Evolutionary conservation across 1,140 invertebrate species (phyloP), one percentile per base, ranked within the genome.

Genomic region (Drosophila tani): DNA sequence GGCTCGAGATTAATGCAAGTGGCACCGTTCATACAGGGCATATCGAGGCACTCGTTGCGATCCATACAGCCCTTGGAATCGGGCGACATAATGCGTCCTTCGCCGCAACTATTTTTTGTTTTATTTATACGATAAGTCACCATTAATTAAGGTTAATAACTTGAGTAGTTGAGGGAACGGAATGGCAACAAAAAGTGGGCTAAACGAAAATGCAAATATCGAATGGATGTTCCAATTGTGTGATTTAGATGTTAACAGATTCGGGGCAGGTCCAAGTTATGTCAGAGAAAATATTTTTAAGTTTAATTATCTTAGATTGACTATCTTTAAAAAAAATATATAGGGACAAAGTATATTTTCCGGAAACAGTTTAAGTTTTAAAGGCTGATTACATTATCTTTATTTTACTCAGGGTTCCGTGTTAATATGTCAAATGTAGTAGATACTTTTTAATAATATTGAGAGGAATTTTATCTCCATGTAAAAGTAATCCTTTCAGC

Each of bases 41-140:
- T 95, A 92, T 98, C 97, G 84, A 98, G 95, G 93, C 98, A 99
- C 92, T 99, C 98, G 93, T 99, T 97, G 93, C 97, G 97, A 94
- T 99, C 98, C 93, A 96, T 96, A 93, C 98, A 99, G 84, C 97
- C 96, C 93, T 98, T 97, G 73, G 96, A 96, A 94, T 98, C 97
- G 51, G 96, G 94, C 32, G 97, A 97, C 91, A 97, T 96, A 84
- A 98, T 95, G 88, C 96, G 96, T 92, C 97, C 97, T 94, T 98
- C 97, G 68, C 97, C 97, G 94, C 98, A 98, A 93, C 97, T 98
- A 43, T 40, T 50, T 49, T 15, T 38, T 24, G 6, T 47, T 60
- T 74, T 24, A n/a, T 56, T 49, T 14, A 35, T 29, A 47, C 58
- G 35, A 65, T 35, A 21, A 45, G 29, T 47, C 27, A 74, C 46